Evolutionary conservation across 2,888 invertebrate genomes (phyloP), one percentile per base, ranked within the genome.

Genomic region (Cabera pusaria): DNA sequence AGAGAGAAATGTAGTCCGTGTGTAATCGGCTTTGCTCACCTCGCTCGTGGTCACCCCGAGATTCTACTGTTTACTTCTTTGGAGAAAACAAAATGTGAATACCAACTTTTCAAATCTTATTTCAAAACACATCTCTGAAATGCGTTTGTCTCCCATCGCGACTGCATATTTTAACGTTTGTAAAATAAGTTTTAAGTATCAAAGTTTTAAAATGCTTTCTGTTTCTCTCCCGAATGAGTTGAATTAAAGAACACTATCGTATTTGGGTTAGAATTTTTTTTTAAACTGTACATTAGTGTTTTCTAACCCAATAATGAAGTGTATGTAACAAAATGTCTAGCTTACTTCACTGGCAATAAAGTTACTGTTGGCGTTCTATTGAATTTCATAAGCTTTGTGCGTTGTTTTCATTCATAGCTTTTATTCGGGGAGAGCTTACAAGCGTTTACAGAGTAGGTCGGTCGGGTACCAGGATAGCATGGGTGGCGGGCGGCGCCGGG

Each of bases 11-110:
- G 65, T 66, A 63, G 70, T 67, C 59, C 56, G 63, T 69, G 56
- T 76, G 71, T 83, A 85, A 86, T 79, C 85, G 75, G 84, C 80
- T 86, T 86, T 81, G 49, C 64, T 68, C 59, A 46, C 61, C 58
- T 65, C 60, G 55, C 60, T 54, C 44, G 38, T 53, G 56, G 61
- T 62, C 62, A 64, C 62, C 51, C 35, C 25, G 32, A 38, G 29
- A 45, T 42, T 34, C 42, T 44, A 43, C 39, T 47, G 38, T 50
- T 54, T 44, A 52, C 41, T 36, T 35, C 21, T 32, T 25, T 34
- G 34, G 14, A 19, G 31, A 46, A 52, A 51, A 37, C 22, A 38
- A 19, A 3, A 37, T 6, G 10, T 7, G 16, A 3, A 7, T 9
- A 34, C n/a, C 20, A 14, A 14, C 14, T 14, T 14, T 25, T 5